These are phyloP conservation scores for Columbina picui DNA, from an alignment of 2,113 vertebrate genomes.

Conservation along the genomic window DNA sequence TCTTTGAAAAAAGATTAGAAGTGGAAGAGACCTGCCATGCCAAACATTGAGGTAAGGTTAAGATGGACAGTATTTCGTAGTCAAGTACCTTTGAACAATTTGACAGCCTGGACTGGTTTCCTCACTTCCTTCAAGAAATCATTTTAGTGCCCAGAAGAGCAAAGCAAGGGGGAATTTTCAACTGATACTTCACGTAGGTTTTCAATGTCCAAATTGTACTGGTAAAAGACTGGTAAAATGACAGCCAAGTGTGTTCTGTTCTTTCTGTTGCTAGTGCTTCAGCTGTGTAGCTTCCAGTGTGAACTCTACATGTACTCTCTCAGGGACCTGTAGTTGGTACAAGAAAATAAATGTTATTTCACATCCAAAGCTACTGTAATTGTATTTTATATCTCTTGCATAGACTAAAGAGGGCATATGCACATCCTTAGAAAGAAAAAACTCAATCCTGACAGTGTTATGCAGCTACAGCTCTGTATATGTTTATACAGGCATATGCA, in stretches of 20 bases:
- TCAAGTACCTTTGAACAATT: background rate
- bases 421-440: slow-evolving; percentile 9
- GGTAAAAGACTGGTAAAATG: background rate
- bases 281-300: background rate
- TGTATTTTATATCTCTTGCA: background rate
- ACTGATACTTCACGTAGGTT: background rate
- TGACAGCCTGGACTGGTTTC: background rate
- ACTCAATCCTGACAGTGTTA: slow-evolving; percentile 25
- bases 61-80: background rate
- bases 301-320: background rate
- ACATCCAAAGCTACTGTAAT: background rate
- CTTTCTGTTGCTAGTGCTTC: background rate
- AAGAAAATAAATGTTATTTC: slow-evolving; percentile 40
- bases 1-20: background rate
- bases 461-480: background rate
- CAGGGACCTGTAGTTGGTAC: background rate
- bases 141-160: background rate
- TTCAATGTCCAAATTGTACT: background rate
- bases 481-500: slow-evolving; percentile 23
- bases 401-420: slow-evolving; percentile 10
- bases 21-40: background rate
- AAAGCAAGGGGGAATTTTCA: background rate
- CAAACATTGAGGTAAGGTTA: background rate
- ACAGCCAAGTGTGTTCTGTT: background rate
- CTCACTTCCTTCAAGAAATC: background rate